Percentiles rank a stretch among this genome's conserved stretches.
These are phyloP conservation scores for Lithosia quadra DNA, from an alignment of 2,888 invertebrate genomes.

Conservation along the genomic window DNA sequence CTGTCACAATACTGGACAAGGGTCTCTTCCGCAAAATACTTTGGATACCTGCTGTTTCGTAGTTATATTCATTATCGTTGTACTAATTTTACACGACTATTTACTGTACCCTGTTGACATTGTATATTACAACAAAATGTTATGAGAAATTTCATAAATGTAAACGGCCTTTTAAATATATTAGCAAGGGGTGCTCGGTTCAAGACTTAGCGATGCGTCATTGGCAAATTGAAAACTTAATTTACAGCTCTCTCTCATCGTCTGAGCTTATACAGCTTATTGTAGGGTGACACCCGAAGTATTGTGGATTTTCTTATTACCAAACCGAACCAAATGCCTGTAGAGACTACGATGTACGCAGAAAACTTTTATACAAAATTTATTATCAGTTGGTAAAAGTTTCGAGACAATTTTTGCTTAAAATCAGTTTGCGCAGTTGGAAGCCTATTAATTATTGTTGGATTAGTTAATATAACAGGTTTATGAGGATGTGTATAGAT, in stretches of 20 bases:
- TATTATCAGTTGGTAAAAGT: not conserved
- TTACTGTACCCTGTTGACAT: constrained; percentile 10
- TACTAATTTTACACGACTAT: not conserved
- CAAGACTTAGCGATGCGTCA: constrained; percentile 73
- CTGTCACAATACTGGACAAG: constrained; percentile 14
- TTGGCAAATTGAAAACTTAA: constrained; percentile 80
- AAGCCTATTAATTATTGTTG: too few species aligned
- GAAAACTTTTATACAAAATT: constrained; percentile 6
- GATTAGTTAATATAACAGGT: too few species aligned
- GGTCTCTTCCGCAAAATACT: constrained; percentile 9
- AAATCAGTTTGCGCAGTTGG: not conserved
- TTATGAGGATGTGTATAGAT: too few species aligned
- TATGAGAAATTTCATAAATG: constrained; percentile 39
- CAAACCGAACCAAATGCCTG: constrained; percentile 44
- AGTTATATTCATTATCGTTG: constrained; percentile 9
- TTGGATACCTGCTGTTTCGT: not conserved
- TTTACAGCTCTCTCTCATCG: constrained; percentile 72
- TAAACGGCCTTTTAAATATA: constrained; percentile 50
- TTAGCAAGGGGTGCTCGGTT: constrained; percentile 52
- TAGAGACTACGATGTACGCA: constrained; percentile 25
- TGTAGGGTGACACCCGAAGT: constrained; percentile 64
- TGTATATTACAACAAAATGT: constrained; percentile 26
- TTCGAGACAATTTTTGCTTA: not conserved
- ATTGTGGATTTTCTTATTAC: constrained; percentile 66
- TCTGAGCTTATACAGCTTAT: constrained; percentile 73